Conservation (phyloP, 2,113 vertebrate genomes). For the Oxyruncus cristatus region DNA sequence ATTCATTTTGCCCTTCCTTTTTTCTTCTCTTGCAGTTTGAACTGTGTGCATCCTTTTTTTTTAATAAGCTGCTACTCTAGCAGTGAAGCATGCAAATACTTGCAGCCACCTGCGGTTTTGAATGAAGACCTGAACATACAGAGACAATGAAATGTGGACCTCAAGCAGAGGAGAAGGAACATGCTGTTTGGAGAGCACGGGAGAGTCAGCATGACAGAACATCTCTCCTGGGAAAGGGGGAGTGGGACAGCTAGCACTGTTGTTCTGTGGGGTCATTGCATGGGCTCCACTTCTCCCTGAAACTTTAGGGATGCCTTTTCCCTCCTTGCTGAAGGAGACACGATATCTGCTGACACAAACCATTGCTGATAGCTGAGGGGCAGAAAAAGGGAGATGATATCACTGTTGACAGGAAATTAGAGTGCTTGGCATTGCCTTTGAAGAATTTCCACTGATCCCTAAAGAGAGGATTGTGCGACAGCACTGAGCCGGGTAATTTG, state of each 20-base stretch:
- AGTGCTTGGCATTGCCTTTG: neutral
- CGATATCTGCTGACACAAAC: rapidly evolving
- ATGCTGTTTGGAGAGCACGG: neutral
- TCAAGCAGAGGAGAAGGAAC: neutral
- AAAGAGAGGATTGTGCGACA: rapidly evolving
- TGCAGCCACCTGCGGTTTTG: neutral
- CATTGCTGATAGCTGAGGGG: neutral
- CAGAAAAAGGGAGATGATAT: neutral
- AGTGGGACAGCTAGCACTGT: neutral
- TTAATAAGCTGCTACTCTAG: neutral
- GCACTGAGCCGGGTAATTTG: neutral
- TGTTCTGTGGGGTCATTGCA: neutral
- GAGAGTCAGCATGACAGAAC: neutral
- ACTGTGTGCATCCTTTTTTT: neutral
- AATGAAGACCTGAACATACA: neutral
- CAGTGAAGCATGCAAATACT: neutral
- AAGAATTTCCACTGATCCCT: neutral
- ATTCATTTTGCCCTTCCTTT: neutral
- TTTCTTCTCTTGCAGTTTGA: neutral
- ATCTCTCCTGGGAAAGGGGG: neutral
- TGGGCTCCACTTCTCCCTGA: neutral
- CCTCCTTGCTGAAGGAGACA: neutral
- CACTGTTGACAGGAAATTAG: neutral
- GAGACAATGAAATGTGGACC: neutral
- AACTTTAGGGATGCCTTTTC: neutral